phyloP scores from a whole-genome alignment of 2,797 vertebrate species.

The Ctenopoma multispine region DNA sequence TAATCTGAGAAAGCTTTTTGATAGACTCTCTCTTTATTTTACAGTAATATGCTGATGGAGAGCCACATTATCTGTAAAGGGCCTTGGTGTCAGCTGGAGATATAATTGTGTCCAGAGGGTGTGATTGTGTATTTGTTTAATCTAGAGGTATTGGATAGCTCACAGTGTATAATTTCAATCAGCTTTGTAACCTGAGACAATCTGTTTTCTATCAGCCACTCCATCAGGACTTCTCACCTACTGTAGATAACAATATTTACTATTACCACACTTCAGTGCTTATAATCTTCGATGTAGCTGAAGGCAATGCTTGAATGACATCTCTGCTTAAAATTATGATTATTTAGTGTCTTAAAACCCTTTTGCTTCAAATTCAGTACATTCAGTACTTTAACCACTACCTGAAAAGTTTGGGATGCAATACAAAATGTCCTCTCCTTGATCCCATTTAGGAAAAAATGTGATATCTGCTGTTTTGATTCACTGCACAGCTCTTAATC shows the following conservation, averaged over 20 bases:
- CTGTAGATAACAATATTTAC: conserved; percentile 29
- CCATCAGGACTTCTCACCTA: conserved; percentile 17
- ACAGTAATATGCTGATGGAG: background rate
- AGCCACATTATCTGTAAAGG: conserved; percentile 5
- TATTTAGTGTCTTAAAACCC: background rate
- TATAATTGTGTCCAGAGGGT: conserved; percentile 27
- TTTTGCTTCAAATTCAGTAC: background rate
- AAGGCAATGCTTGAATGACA: background rate
- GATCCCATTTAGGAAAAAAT: conserved; percentile 29
- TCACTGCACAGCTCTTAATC: conserved; percentile 35
- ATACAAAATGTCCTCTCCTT: conserved; percentile 7
- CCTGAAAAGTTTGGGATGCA: conserved; percentile 9
- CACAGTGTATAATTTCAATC: conserved; percentile 31
- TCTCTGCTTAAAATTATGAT: background rate
- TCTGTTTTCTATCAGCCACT: conserved; percentile 29
- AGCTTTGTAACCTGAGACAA: conserved; percentile 24
- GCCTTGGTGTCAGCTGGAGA: conserved; percentile 22
- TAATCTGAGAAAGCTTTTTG: background rate
- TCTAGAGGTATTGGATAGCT: conserved; percentile 25
- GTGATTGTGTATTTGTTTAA: conserved; percentile 43
- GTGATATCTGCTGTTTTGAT: conserved; percentile 25
- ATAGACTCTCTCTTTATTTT: background rate
- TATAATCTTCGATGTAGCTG: background rate
- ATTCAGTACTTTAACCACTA: background rate
- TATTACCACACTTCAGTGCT: background rate